Evolutionary conservation across 2,888 invertebrate genomes (phyloP), one percentile per base, ranked within the genome.

Genomic region (Nyleta sp.): DNA sequence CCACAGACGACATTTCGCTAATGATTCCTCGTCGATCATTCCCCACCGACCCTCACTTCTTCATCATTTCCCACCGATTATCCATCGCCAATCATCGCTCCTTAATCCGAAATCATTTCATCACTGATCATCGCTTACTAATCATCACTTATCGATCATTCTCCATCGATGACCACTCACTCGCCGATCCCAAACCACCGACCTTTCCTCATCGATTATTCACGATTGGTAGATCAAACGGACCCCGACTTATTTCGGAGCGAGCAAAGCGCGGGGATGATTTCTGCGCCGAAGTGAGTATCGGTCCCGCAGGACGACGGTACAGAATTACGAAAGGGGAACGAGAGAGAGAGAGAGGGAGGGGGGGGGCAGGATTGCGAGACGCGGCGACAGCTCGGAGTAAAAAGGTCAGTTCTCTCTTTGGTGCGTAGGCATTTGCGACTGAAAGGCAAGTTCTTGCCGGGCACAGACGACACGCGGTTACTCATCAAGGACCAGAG

Each of bases 401-500:
- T 85, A 85, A 85, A 86, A 86, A 86, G 86, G 83, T 84, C 84
- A 85, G 85, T 84, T 81, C 83, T 75, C 83, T 81, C 78, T 78
- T 84, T 78, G 80, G 82, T 72, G 86, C 80, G 82, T 83, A 84
- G 84, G 86, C 84, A 86, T 86, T 86, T 83, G 84, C 85, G 85
- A 84, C 83, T 82, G 84, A 84, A 81, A 82, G 83, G 83, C 85
- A 79, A 84, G 84, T 86, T 86, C 85, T 86, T 86, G 84, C 82
- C 82, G 77, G 74, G 81, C 80, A 81, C 84, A 83, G 84, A 84
- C 86, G 84, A 83, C 86, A 84, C 86, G 85, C 84, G 86, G 86
- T 86, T 85, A 86, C 86, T 86, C 85, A 86, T 86, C 86, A 85
- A 85, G 85, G 81, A 83, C 84, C 85, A 75, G 81, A 84, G 85